These are phyloP conservation scores for Zoanthus solanderi DNA, from an alignment of 92 coral and sea anemone genomes.

Conservation along the genomic window DNA sequence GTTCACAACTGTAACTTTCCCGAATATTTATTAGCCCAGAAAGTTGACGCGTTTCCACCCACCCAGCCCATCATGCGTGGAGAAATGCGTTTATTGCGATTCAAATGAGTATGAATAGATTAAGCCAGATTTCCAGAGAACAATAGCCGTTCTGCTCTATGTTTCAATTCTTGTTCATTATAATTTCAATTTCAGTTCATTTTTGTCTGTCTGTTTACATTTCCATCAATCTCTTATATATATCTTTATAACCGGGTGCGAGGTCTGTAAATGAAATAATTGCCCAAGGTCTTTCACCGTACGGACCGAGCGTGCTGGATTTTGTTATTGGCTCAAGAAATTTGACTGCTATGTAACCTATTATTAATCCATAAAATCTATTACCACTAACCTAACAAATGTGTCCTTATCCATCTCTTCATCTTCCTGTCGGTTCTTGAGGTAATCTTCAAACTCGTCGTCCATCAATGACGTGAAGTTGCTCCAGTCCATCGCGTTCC, in stretches of 20 bases:
- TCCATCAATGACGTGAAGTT: constrained; percentile 59
- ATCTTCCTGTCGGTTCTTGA: not conserved
- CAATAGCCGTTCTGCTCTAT: too few relatives aligned
- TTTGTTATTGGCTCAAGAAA: too few relatives aligned
- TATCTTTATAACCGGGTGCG: not conserved
- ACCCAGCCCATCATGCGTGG: too few relatives aligned
- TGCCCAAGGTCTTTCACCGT: not conserved
- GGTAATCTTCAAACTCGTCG: constrained; percentile 42
- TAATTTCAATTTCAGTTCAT: too few relatives aligned
- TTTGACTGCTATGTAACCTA: too few relatives aligned
- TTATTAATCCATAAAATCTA: not conserved
- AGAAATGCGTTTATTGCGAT: too few relatives aligned
- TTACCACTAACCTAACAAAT: constrained; percentile 56
- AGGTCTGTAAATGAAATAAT: not conserved
- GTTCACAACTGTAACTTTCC: too few relatives aligned
- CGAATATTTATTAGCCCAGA: too few relatives aligned
- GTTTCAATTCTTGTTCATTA: too few relatives aligned
- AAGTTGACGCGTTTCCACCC: too few relatives aligned
- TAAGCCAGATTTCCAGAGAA: too few relatives aligned
- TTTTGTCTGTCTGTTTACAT: not conserved
- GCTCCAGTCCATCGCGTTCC: constrained; percentile 50
- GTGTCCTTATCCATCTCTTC: constrained; percentile 51
- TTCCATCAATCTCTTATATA: not conserved
- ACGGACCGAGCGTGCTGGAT: not conserved
- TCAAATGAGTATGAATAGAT: too few relatives aligned